Evolutionary conservation across 2,888 invertebrate genomes (phyloP), one percentile per base, ranked within the genome.

Genomic region (Drosophila sordidula): DNA sequence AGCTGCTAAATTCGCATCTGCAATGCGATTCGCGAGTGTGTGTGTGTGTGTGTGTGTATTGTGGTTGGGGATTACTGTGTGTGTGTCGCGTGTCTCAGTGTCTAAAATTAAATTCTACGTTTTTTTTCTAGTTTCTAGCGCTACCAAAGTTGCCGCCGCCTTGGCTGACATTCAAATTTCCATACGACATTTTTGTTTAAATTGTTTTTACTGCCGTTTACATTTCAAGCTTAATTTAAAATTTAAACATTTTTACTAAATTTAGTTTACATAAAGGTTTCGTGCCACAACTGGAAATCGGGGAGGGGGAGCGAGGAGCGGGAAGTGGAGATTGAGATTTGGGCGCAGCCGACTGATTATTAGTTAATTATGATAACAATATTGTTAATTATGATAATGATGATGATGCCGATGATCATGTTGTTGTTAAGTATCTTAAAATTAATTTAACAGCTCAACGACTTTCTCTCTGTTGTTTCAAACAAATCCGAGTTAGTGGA

Each of bases 401-500:
- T 63, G 34, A n/a, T 44, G 34, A 16, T 45, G 39, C 29, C 55
- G 51, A 38, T 65, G 39, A 32, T 49, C 12, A 49, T 50, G 44
- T 34, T 59, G 36, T 34, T 59, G 32, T 61, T 52, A 45, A 36
- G 38, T 58, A 32, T 39, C 75, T 81, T 78, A 78, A 67, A 82
- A 80, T 66, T 80, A 83, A 72, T 82, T 76, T 79, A 79, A 83
- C 80, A 83, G 80, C 73, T 63, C 45, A 56, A 34, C 51, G 22
- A 39, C 38, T 38, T 47, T 45, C 32, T 16, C 22, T 51, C 29
- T 25, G n/a, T 54, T 70, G 54, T 64, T 47, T 55, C 55, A 58
- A 71, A 71, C 64, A 57, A 64, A 41, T 42, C 46, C 55, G 58
- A 42, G 50, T 51, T 46, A 4, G 25, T 5, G 25, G n/a, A 52